Evolutionary conservation across 2,888 invertebrate genomes (phyloP).

Genomic region (Busseola fusca): DNA sequence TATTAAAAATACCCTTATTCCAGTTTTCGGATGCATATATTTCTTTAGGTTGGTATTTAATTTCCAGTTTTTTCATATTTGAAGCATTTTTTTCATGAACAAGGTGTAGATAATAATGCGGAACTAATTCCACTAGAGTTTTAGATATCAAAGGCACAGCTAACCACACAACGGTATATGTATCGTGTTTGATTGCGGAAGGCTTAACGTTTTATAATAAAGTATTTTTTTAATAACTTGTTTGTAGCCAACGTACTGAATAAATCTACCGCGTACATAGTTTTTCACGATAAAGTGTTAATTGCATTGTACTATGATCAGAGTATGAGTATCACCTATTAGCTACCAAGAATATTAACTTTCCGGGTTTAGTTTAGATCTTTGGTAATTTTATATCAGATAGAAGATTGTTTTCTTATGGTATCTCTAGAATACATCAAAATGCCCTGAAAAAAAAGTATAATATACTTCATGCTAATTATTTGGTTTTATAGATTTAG

Average conservation of each 20-base stretch:
- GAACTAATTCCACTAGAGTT: constrained; percentile 20
- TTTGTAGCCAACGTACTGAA: constrained; percentile 8
- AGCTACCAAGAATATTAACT: constrained; percentile 11
- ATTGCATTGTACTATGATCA: constrained; percentile 20
- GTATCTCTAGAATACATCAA: neutral
- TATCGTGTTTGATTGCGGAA: constrained; percentile 35
- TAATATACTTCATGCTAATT: neutral
- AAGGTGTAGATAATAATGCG: constrained; percentile 17
- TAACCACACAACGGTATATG: constrained; percentile 33
- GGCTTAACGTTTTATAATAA: constrained; percentile 31
- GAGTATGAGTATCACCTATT: constrained; percentile 4
- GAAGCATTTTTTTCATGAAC: constrained; percentile 1
- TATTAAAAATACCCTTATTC: neutral
- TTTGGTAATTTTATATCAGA: constrained; percentile 3
- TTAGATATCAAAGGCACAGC: constrained; percentile 25
- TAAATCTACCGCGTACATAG: constrained; percentile 25
- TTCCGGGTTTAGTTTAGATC: constrained; percentile 20
- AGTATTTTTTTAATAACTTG: constrained; percentile 43
- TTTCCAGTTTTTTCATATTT: neutral
- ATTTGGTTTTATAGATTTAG: constrained; percentile 10
- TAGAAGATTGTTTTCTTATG: constrained; percentile 1
- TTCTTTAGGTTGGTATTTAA: neutral
- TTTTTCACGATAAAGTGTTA: constrained; percentile 31
- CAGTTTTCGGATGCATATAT: neutral
- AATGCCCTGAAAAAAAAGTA: neutral